Conservation (phyloP, 2,888 invertebrate species). For the Chymomyza procnemis region DNA sequence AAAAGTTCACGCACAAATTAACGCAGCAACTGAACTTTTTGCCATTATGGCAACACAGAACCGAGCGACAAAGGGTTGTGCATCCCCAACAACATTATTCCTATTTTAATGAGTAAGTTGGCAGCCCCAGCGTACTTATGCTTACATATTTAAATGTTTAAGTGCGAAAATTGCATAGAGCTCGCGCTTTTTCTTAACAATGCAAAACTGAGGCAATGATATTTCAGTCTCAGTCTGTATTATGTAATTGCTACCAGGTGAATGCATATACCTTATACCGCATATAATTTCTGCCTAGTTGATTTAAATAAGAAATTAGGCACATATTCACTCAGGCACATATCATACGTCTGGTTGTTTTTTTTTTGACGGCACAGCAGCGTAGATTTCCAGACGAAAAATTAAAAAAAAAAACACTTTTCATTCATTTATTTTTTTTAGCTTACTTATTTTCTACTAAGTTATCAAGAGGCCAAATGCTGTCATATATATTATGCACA, state of each 20-base stretch:
- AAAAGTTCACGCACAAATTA: conserved; percentile 66
- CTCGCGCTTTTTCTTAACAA: background rate
- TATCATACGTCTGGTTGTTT: background rate
- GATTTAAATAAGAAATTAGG: conserved; percentile 25
- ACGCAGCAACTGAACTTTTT: conserved; percentile 51
- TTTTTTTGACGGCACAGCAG: background rate
- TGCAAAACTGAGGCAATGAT: background rate
- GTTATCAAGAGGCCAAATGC: background rate
- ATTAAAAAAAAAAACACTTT: conserved; percentile 10
- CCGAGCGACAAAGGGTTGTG: conserved; percentile 48
- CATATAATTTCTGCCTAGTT: background rate
- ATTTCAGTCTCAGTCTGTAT: too few species aligned
- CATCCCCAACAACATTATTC: conserved; percentile 50
- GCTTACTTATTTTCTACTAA: background rate
- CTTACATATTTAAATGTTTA: background rate
- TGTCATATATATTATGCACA: background rate
- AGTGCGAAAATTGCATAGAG: background rate
- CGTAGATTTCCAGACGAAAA: background rate
- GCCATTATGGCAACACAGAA: conserved; percentile 37
- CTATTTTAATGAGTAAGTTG: conserved; percentile 57
- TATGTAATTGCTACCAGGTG: conserved; percentile 10
- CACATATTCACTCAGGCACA: background rate
- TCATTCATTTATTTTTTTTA: conserved; percentile 37
- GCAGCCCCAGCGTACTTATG: background rate
- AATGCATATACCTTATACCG: background rate